Base-by-base conservation (phyloP, 2,113 vertebrate species). In the Charina bottae region DNA sequence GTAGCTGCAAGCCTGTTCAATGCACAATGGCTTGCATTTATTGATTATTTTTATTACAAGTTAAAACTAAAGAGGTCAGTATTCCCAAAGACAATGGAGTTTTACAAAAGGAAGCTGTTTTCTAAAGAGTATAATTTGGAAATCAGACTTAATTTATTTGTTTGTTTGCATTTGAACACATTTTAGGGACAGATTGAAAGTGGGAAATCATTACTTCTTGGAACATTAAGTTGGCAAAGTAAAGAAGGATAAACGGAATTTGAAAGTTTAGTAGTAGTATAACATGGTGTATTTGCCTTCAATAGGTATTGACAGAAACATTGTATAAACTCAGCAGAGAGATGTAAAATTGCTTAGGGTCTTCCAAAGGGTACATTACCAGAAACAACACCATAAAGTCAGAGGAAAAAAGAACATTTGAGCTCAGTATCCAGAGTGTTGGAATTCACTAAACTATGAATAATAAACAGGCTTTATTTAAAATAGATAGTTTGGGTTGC, bases 41-140 rank as follows among this genome's bases (percentile, higher is more conserved):
- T 53, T 64, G 55, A 93, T 49, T 83, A 90, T 86, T 92, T 72
- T 92, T 87, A 86, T 91, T 89, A 10, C n/a, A n/a, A 15, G 28
- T 1, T 89, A 15, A 91, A 93, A 93, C 68, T 28, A 86, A 84
- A 49, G 53, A 33, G 55, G 37, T n/a, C 62, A 90, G 33, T 49
- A 56, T 2, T 85, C 88, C 78, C 91, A 26, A 28, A 92, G 87
- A 24, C 1, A 87, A 8, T 19, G 0, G 15, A 78, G 26, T 93
- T 93, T 90, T 87, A 68, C 56, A 85, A 56, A 42, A 85, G 92
- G 90, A 55, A 87, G 26, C 5, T 37, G 42, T 85, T 93, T 90
- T 37, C 33, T 87, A 46, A 3, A 68, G 60, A n/a, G 94, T 93
- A 93, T 56, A 87, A 23, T 6, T 2, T 19, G n/a, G 46, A 94